Evolutionary conservation across 92 coral and sea anemone species (phyloP).

Genomic region (Siderastrea siderea): DNA sequence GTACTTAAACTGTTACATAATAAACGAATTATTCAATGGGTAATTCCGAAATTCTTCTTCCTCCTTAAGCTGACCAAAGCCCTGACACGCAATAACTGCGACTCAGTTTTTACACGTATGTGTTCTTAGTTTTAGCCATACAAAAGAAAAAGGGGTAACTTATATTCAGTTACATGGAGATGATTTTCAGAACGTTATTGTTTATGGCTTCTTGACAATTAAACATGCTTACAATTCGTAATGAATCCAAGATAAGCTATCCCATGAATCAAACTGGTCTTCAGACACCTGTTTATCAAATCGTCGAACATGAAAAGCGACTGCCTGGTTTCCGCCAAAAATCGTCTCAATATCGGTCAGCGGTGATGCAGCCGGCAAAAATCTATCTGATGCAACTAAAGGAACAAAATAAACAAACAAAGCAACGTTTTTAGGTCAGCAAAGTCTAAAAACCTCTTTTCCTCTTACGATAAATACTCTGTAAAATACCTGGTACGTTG

Average conservation of each 20-base stretch:
- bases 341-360: conserved; percentile 86
- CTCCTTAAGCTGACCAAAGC: no score
- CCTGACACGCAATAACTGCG: no score
- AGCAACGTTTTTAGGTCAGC: background rate
- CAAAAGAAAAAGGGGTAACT: background rate
- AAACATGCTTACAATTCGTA: conserved; percentile 82
- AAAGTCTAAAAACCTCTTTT: background rate
- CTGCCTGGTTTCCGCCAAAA: conserved; percentile 84
- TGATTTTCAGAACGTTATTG: background rate
- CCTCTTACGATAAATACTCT: background rate
- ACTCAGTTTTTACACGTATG: no score
- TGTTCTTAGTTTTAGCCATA: background rate
- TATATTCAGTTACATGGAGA: no score
- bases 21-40: no score
- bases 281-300: conserved; percentile 88
- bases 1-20: no score
- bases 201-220: no score
- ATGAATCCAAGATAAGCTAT: conserved; percentile 88
- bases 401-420: background rate
- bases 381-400: conserved; percentile 82
- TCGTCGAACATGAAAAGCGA: conserved; percentile 84
- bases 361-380: conserved; percentile 81
- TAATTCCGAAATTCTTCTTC: no score
- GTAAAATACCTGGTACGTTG: conserved; percentile 72
- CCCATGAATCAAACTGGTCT: conserved; percentile 94